A percentile compares a stretch with the other conserved stretches of the same genome.
phyloP scores from a whole-genome alignment of 2,888 invertebrate genomes.

The Onthophagus sagittarius region DNA sequence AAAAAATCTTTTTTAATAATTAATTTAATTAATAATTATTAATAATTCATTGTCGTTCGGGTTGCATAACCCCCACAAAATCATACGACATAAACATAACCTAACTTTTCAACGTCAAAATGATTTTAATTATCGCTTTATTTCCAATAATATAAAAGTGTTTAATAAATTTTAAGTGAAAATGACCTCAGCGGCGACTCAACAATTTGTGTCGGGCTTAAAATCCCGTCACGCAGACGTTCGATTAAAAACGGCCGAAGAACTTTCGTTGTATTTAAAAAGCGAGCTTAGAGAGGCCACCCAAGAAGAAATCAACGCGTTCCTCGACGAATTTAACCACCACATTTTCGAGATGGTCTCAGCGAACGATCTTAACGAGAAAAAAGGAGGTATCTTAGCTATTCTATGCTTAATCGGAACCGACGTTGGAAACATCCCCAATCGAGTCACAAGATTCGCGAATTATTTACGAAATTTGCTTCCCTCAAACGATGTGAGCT shows the following conservation, averaged over 20 bases:
- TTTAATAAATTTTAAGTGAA: slow-evolving; percentile 15
- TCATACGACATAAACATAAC: neutral
- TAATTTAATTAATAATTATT: too few relatives aligned
- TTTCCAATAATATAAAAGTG: neutral
- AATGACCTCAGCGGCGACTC: slow-evolving; percentile 63
- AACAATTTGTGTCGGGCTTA: slow-evolving; percentile 79
- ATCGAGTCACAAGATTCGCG: slow-evolving; percentile 86
- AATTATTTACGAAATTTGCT: slow-evolving; percentile 87
- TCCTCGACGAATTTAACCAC: slow-evolving; percentile 93
- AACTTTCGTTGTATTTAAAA: slow-evolving; percentile 85
- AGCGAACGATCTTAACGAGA: slow-evolving; percentile 87
- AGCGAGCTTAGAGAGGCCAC: slow-evolving; percentile 87
- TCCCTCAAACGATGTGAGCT: slow-evolving; percentile 85
- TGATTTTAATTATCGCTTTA: neutral
- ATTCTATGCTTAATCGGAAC: slow-evolving; percentile 92
- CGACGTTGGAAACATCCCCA: slow-evolving; percentile 88
- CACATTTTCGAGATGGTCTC: slow-evolving; percentile 96
- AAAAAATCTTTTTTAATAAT: too few relatives aligned
- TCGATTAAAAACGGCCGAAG: slow-evolving; percentile 81
- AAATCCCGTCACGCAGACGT: slow-evolving; percentile 85
- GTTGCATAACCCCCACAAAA: too few relatives aligned
- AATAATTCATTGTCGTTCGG: too few relatives aligned
- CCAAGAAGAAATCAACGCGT: slow-evolving; percentile 83
- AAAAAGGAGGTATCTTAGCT: slow-evolving; percentile 92
- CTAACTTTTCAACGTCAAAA: neutral